Conservation (phyloP, 2,113 vertebrate species). For the Tretioscincus oriximinensis region DNA sequence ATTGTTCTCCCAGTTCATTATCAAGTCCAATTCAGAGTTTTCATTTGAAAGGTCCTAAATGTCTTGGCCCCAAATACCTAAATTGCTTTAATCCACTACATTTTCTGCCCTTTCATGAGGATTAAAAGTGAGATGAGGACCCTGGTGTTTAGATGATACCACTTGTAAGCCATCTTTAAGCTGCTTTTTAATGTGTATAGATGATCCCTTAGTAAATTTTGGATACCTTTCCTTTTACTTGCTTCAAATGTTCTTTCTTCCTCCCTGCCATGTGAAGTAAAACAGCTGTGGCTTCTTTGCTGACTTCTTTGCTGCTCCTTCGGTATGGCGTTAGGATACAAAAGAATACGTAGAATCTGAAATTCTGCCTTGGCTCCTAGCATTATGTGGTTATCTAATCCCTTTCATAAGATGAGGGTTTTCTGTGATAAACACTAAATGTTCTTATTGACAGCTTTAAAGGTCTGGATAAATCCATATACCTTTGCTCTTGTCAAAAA, state of each 20-base stretch:
- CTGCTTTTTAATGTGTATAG: no score
- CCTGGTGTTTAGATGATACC: no score
- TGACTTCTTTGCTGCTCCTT: neutral
- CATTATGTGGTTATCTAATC: slow-evolving; percentile 16
- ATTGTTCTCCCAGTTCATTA: no score
- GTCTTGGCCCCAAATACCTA: no score
- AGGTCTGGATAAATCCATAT: slow-evolving; percentile 29
- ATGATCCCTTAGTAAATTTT: no score
- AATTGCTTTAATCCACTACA: no score
- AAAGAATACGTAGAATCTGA: neutral
- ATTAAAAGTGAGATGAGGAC: no score
- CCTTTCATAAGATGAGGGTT: slow-evolving; percentile 4
- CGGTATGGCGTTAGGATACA: neutral
- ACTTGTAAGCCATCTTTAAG: no score
- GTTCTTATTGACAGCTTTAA: slow-evolving; percentile 31
- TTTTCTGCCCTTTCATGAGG: no score
- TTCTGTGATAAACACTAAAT: slow-evolving; percentile 29
- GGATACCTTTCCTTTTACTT: neutral
- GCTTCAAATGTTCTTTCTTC: neutral
- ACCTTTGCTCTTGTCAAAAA: slow-evolving; percentile 20
- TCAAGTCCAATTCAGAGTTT: no score
- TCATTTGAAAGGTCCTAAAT: no score
- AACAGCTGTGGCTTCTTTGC: neutral
- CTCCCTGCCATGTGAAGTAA: no score
- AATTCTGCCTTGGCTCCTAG: neutral